Evolutionary conservation across 2,888 invertebrate genomes (phyloP), one percentile per base, ranked within the genome.

Genomic region (Agriopis leucophaearia): DNA sequence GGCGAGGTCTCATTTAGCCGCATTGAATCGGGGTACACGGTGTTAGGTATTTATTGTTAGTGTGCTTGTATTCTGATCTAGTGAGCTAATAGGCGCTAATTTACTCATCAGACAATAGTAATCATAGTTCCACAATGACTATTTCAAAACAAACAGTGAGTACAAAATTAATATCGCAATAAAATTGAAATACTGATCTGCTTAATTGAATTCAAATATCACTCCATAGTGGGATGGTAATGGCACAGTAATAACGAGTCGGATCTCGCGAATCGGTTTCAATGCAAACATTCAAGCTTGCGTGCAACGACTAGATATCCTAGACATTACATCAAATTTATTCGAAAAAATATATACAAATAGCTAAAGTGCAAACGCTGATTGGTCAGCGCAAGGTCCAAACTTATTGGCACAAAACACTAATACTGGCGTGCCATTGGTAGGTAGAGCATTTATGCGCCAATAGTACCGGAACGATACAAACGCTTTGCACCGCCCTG

Each of bases 201-300:
- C 52, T 51, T 52, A 64, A 57, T 58, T 58, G 50, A 57, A 58
- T 64, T 38, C 45, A 64, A 64, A 64, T 45, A 57, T 51, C 55
- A 47, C 12, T 54, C 13, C 35, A 36, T 61, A 48, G 27, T 3
- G 50, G 35, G 15, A 52, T 38, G 57, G 51, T 50, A 56, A 63
- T 63, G 64, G 56, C 42, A 15, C 38, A 57, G 36, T 51, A 59
- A 65, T 54, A 65, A 60, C 47, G 54, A 40, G 59, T 40, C 48
- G 40, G 47, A 58, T 59, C 48, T 57, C 57, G 47, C 59, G 48
- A 65, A 65, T 60, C 59, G 48, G 65, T 60, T 65, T 51, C 58
- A 59, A 40, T 51, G 54, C 56, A 67, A 64, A 63, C 67, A 59
- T 55, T 58, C 42, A 60, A 38, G 65, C 59, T 59, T 59, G 35